Conservation (phyloP, 2,888 invertebrate species). For the Crepidodera aurea region DNA sequence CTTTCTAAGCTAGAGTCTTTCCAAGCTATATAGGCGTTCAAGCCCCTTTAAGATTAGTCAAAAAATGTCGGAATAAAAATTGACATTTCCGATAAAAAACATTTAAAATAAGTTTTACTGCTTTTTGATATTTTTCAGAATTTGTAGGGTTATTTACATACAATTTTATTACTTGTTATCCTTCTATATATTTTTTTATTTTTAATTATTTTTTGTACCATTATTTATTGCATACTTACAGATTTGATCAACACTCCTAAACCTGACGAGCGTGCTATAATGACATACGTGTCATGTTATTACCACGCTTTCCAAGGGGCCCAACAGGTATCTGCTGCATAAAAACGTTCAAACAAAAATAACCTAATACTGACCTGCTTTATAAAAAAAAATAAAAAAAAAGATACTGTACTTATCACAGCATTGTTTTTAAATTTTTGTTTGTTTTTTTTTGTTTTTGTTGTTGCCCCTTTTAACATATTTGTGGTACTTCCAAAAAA, state of each 20-base stretch:
- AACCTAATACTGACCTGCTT: constrained; percentile 9
- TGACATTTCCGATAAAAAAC: too few relatives aligned
- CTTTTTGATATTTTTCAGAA: too few relatives aligned
- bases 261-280: constrained; percentile 99
- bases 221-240: constrained; percentile 61
- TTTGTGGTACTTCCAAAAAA: background rate
- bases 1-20: too few relatives aligned
- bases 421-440: background rate
- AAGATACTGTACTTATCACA: background rate
- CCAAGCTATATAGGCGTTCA: too few relatives aligned
- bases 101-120: too few relatives aligned
- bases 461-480: constrained; percentile 3
- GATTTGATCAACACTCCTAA: constrained; percentile 99
- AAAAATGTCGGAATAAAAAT: too few relatives aligned
- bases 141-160: too few relatives aligned
- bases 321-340: constrained; percentile 79
- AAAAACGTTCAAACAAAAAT: constrained; percentile 44
- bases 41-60: too few relatives aligned
- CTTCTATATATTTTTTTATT: too few relatives aligned
- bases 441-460: constrained; percentile 4
- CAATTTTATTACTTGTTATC: too few relatives aligned
- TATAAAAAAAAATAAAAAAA: constrained; percentile 39
- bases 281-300: constrained; percentile 99
- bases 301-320: constrained; percentile 99
- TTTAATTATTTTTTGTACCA: too few relatives aligned